phyloP scores from a whole-genome alignment of 2,797 vertebrate species.

The Chelmon rostratus region DNA sequence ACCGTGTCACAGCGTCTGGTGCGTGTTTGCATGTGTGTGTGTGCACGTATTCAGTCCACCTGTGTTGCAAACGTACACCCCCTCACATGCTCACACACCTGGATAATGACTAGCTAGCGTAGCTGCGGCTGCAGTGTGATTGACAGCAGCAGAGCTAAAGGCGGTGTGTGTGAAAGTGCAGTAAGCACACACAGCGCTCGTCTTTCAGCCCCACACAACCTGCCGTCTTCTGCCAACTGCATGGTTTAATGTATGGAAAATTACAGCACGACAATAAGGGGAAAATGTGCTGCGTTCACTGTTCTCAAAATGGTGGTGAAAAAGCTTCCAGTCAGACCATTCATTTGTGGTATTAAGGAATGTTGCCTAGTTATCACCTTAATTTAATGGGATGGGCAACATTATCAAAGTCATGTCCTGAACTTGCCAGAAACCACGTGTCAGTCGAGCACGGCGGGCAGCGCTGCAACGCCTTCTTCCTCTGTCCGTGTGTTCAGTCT shows the following conservation, averaged over 20 bases:
- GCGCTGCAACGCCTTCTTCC: background rate
- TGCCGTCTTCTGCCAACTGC: conserved; percentile 8
- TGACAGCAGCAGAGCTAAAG: conserved; percentile 62
- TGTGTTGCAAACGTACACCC: conserved; percentile 11
- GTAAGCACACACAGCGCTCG: conserved; percentile 14
- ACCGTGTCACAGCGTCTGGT: background rate
- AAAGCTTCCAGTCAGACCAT: conserved; percentile 17
- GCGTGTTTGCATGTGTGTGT: conserved; percentile 3
- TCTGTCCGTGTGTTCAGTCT: background rate
- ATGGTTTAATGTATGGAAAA: conserved; percentile 26
- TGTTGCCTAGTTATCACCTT: background rate
- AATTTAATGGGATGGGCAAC: conserved; percentile 8
- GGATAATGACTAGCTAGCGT: conserved; percentile 27
- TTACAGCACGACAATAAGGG: conserved; percentile 26
- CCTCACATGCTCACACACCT: conserved; percentile 30
- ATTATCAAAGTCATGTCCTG: background rate
- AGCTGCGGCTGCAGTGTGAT: conserved; percentile 45
- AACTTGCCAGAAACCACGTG: conserved; percentile 10
- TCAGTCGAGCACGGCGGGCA: background rate
- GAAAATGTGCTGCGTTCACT: conserved; percentile 29
- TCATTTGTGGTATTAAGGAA: background rate
- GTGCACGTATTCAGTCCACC: conserved; percentile 3
- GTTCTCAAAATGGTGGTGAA: conserved; percentile 5
- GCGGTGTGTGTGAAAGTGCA: conserved; percentile 24
- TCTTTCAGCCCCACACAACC: conserved; percentile 41